A percentile compares a stretch with the other conserved stretches of the same genome.
These are phyloP conservation scores for Tetragonula clypearis DNA, from an alignment of 1,140 invertebrate species.

Conservation along the genomic window DNA sequence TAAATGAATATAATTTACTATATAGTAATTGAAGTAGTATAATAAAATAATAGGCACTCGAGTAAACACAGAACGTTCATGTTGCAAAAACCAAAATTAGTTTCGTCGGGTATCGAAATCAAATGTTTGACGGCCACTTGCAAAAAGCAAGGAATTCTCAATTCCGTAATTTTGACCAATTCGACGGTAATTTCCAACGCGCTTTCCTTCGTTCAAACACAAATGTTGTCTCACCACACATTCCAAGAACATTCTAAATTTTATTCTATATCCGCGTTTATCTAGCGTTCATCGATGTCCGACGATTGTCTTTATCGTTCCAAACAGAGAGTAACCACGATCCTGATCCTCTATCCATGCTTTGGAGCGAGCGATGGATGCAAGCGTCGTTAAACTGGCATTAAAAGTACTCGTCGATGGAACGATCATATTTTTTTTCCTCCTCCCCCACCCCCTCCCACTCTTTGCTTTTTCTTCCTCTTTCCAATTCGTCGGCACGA, in stretches of 20 bases:
- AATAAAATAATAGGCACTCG: not conserved
- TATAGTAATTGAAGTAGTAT: not conserved
- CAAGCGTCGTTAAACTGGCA: not conserved
- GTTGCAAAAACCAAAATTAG: too few species aligned
- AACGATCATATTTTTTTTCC: not conserved
- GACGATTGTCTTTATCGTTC: not conserved
- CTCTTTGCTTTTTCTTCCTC: not conserved
- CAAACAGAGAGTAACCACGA: not conserved
- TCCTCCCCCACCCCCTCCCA: too few species aligned
- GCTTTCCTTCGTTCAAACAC: not conserved
- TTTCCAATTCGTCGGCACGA: not conserved
- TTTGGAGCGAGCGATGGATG: not conserved
- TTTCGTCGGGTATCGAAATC: too few species aligned
- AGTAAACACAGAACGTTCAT: too few species aligned
- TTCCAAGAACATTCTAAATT: too few species aligned
- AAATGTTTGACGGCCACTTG: not conserved
- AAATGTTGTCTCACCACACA: not conserved
- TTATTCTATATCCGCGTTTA: not conserved
- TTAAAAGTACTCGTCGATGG: slow-evolving; percentile 3
- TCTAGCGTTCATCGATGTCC: too few species aligned
- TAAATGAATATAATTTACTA: not conserved
- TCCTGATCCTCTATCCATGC: not conserved
- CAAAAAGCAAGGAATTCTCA: not conserved
- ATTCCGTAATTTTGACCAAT: not conserved
- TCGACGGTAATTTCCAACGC: not conserved